These are phyloP conservation scores for Megaceryle maxima DNA, from an alignment of 2,113 vertebrate species.

Conservation along the genomic window DNA sequence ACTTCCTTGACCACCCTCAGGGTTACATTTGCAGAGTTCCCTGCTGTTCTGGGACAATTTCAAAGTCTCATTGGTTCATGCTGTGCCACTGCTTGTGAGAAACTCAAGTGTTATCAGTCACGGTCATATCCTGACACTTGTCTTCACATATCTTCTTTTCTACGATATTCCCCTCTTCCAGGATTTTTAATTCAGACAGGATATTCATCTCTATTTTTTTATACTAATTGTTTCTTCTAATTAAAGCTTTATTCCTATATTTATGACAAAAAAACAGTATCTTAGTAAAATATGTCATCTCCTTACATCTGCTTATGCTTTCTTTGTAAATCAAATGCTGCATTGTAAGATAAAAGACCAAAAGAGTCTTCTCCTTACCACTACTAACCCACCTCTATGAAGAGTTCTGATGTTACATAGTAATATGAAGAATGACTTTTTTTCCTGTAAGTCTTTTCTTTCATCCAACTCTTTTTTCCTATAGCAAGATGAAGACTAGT, in stretches of 20 bases:
- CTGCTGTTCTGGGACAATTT: too few relatives aligned
- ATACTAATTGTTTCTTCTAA: background rate
- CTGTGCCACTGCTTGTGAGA: background rate
- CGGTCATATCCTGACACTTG: background rate
- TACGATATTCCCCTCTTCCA: background rate
- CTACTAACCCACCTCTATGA: background rate
- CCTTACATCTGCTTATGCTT: background rate
- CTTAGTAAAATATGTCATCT: background rate
- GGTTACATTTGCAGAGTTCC: background rate
- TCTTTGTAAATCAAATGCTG: background rate
- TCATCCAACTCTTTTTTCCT: background rate
- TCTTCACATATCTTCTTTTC: background rate
- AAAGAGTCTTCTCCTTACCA: background rate
- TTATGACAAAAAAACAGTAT: background rate
- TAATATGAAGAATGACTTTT: background rate
- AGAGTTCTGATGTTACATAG: background rate
- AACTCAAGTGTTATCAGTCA: background rate
- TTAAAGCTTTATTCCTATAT: background rate
- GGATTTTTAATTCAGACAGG: background rate
- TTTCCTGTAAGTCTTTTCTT: background rate
- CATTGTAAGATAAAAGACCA: background rate
- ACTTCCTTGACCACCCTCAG: background rate
- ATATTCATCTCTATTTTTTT: background rate
- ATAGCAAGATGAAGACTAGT: background rate
- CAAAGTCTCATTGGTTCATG: background rate